Evolutionary conservation across 1,140 invertebrate species (phyloP), one percentile per base, ranked within the genome.

Genomic region (Lucilia sericata): DNA sequence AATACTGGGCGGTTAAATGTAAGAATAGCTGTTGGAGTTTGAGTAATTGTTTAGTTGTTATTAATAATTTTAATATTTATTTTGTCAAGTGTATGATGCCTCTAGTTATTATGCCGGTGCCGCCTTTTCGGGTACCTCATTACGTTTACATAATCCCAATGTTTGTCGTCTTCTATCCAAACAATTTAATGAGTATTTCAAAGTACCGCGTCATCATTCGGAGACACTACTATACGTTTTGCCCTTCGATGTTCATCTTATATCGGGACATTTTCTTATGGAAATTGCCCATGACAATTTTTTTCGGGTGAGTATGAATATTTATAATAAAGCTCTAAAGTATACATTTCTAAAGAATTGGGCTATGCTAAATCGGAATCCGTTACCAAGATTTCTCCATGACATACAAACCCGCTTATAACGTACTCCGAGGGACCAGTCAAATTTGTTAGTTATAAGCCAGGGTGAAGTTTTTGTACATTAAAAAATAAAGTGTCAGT

Each of bases 1-100:
- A 55, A 12, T 47, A 84, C 12, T 86, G 86, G 86, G 83, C 86
- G 4, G 76, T 85, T 13, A 86, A 85, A 81, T 82, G 86, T 86
- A 83, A 75, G 84, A 47, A 34, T 60, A 2, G 0, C 0, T 42
- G 42, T 7, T 30, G 25, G 25, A 30, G 25, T 30, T 60, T 30
- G 9, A 19, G 19, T 80, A 51, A 34, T 80, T 17, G 10, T 80
- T 10, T 19, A 19, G 10, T 51, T 47, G 14, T 51, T 8, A 19
- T 80, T 36, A 19, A 34, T 30, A 36, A 60, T 49, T 49, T 49
- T 49, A 49, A 8, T 42, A 7, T 42, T 2, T 42, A 42, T 42
- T 42, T 42, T 10, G 42, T 7, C 78, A 5, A 86, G 86, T 86
- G 21, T 85, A 84, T 49, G 86, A 86, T 82, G 85, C 84, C 1